Evolutionary conservation across 2,113 vertebrate genomes (phyloP).

Genomic region (Phyllostomus hastatus): DNA sequence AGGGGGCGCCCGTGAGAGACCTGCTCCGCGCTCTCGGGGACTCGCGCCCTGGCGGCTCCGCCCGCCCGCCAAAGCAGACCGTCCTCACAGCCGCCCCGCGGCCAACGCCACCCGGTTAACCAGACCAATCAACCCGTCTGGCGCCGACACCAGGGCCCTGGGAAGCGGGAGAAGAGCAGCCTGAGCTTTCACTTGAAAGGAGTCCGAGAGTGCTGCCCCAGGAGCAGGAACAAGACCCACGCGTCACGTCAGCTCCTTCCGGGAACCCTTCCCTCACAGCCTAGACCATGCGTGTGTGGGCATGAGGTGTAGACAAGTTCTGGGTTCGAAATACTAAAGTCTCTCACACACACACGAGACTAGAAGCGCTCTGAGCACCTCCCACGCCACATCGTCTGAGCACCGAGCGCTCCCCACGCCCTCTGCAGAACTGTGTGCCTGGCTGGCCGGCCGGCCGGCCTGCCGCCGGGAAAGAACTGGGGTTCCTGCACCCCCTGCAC

Average conservation of each 20-base stretch:
- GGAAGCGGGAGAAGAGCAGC: neutral
- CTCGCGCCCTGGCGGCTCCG: too few relatives aligned
- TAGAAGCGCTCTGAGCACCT: neutral
- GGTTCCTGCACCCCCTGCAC: neutral
- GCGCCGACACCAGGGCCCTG: neutral
- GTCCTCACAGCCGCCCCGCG: neutral
- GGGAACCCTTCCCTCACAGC: neutral
- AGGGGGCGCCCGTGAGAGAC: neutral
- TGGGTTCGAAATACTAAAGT: neutral
- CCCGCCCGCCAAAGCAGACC: too few relatives aligned
- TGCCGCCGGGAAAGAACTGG: neutral
- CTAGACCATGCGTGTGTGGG: neutral
- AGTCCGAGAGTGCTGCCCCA: neutral
- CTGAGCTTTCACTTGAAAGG: neutral
- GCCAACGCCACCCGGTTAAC: neutral
- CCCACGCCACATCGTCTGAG: fast-evolving
- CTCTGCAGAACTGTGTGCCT: neutral
- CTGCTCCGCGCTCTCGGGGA: neutral
- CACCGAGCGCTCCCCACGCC: fast-evolving
- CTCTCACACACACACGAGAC: neutral
- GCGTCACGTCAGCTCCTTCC: neutral
- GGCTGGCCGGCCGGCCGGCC: neutral
- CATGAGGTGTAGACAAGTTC: neutral
- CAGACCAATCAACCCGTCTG: neutral
- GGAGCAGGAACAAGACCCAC: neutral